Base-by-base conservation (phyloP, 37 sponge, comb jelly and placozoan species). In the Geodia barretti region DNA sequence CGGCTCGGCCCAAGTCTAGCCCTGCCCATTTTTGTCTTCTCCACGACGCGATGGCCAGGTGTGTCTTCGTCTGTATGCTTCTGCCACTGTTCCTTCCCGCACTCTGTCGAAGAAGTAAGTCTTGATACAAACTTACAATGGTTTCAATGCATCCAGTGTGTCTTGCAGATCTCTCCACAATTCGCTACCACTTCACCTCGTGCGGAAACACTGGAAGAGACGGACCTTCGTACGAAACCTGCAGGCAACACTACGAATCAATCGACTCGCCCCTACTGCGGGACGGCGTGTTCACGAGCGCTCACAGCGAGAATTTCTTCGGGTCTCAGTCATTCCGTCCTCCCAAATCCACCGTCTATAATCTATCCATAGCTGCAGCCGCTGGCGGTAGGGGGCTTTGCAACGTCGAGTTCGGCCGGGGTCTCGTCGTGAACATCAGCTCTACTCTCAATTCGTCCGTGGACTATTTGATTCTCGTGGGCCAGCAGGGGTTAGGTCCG, bases 331-430 rank as follows among this genome's bases (percentile, higher is more conserved):
- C 65, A 26, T 90, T 90, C 37, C 3, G 37, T 60, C 60, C 84
- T 17, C 90, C 90, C 0, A 43, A 47, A 26, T 33, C 72, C 26
- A 86, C 75, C 28, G 35, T 61, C 20, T 90, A 90, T 76, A 80
- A 75, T 43, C 39, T 90, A 0, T 80, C 90, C 9, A 61, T 79
- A 29, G 84, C 90, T n/a, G 90, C 85, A 0, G 90, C 84, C n/a
- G 38, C 78, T 0, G 90, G 90, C 41, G 90, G 90, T 19, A 39
- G 40, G 2, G 90, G 90, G 0, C 23, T 90, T 25, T 90, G 90
- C 40, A 85, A 60, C 19, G 33, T 26, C 19, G 30, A 47, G 54
- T 38, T 34, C 4, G 85, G 86, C 3, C 19, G 20, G 23, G 85
- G 90, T 26, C 58, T 61, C 2, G 40, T 81, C 8, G 37, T 60